Evolutionary conservation across 2,888 invertebrate genomes (phyloP), one percentile per base, ranked within the genome.

Genomic region (Hydrotaea cyrtoneurina): DNA sequence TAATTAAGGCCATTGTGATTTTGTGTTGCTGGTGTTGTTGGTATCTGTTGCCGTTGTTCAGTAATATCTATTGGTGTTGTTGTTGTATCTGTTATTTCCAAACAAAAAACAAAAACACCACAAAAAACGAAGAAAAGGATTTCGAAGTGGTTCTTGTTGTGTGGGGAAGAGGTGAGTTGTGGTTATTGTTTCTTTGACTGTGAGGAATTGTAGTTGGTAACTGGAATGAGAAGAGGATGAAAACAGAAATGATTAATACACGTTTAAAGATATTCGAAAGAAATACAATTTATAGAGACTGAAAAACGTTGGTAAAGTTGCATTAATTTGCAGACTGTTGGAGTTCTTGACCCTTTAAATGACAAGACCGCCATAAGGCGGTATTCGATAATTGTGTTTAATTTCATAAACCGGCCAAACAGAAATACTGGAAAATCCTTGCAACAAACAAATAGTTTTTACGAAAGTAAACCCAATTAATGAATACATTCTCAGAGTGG

Each of bases 1-100:
- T 94, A 93, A 97, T 94, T 93, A 96, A 94, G 93, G 96, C 96
- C 97, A 96, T 96, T 92, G 91, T 90, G 91, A 88, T 93, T 85
- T 39, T 85, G 78, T 82, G 57, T 74, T 78, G 62, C 59, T 76
- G 31, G 75, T 64, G 82, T 71, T 80, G 82, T 78, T 69, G 57
- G 73, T 79, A 17, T 85, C 75, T 85, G 78, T 82, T 82, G 72
- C 59, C 11, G 57, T 73, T 82, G 53, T 71, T 76, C 57, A 74
- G 8, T 39, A 21, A 19, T 19, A 10, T 17, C 66, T 43, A 64
- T 19, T 76, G 19, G 23, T 66, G 11, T 39, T 59, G 36, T 46
- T 74, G 66, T 62, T 66, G 66, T 66, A 43, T 39, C 43, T 4
- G 39, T 39, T 19, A 66, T 39, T 43, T 19, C 23, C 53, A 13